Evolutionary conservation across 2,797 vertebrate genomes (phyloP).

Genomic region (Coranthus polyacanthus): DNA sequence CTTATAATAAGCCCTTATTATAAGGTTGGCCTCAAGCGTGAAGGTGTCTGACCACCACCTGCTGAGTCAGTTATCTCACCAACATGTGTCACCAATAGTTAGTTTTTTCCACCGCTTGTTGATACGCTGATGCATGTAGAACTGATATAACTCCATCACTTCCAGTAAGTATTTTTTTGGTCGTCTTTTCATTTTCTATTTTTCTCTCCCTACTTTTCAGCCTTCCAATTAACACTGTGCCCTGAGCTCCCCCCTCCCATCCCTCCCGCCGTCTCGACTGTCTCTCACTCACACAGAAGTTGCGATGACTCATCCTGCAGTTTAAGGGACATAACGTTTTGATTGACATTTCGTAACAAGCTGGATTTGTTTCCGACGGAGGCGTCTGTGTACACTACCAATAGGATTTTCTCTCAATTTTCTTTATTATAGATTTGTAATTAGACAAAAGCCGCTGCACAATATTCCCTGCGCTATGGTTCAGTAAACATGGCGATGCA

Average conservation of each 20-base stretch:
- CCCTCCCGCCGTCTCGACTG: not conserved
- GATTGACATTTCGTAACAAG: slow-evolving; percentile 13
- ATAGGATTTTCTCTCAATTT: slow-evolving; percentile 4
- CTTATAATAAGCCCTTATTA: too few relatives aligned
- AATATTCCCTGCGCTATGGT: not conserved
- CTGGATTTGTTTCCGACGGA: not conserved
- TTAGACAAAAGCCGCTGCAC: not conserved
- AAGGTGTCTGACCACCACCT: too few relatives aligned
- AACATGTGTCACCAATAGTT: too few relatives aligned
- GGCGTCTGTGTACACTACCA: not conserved
- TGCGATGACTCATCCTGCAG: slow-evolving; percentile 27
- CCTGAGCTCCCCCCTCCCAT: not conserved
- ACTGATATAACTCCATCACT: too few relatives aligned
- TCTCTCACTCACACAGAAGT: slow-evolving; percentile 6
- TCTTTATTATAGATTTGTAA: slow-evolving; percentile 11
- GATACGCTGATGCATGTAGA: too few relatives aligned
- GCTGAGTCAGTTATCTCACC: too few relatives aligned
- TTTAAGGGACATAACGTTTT: not conserved
- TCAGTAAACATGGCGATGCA: slow-evolving; percentile 3
- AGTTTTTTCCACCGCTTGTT: too few relatives aligned
- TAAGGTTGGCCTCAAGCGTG: too few relatives aligned
- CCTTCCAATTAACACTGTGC: not conserved
- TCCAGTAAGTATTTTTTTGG: not conserved
- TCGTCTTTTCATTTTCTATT: not conserved
- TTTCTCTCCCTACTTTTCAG: not conserved